Conservation (phyloP, 1,140 invertebrate genomes). For the Rhopalosiphum padi region DNA sequence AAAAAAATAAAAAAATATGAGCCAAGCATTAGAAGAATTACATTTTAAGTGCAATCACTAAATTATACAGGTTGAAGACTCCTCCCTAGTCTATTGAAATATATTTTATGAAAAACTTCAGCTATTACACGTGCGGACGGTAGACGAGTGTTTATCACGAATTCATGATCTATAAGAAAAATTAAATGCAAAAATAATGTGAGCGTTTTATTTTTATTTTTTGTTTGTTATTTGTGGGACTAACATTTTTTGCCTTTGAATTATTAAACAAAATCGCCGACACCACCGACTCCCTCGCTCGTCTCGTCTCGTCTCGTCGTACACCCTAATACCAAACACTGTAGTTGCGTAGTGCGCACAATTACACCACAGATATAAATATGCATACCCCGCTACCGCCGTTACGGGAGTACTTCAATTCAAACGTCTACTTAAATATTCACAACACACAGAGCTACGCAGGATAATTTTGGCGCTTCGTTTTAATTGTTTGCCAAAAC, state of each 20-base stretch:
- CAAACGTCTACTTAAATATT: slow-evolving; percentile 4
- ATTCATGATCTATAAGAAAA: not conserved
- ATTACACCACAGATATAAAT: not conserved
- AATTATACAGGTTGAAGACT: not conserved
- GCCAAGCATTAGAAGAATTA: too few relatives aligned
- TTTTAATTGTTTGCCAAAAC: slow-evolving; percentile 17
- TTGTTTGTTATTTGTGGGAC: not conserved
- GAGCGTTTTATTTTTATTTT: not conserved
- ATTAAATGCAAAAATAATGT: not conserved
- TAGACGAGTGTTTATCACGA: not conserved
- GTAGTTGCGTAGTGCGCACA: not conserved
- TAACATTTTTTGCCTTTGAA: not conserved
- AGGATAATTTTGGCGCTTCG: not conserved
- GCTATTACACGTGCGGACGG: not conserved
- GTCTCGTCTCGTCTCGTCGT: not conserved
- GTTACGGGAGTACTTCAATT: not conserved
- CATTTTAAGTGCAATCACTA: not conserved
- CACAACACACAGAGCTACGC: not conserved
- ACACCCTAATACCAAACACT: not conserved
- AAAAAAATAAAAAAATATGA: too few relatives aligned
- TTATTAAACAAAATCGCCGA: not conserved
- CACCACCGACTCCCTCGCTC: not conserved
- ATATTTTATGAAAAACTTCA: not conserved
- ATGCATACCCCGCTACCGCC: not conserved
- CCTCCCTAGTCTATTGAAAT: not conserved